Evolutionary conservation across 2,888 invertebrate species (phyloP).

Genomic region (Coremacera marginata): DNA sequence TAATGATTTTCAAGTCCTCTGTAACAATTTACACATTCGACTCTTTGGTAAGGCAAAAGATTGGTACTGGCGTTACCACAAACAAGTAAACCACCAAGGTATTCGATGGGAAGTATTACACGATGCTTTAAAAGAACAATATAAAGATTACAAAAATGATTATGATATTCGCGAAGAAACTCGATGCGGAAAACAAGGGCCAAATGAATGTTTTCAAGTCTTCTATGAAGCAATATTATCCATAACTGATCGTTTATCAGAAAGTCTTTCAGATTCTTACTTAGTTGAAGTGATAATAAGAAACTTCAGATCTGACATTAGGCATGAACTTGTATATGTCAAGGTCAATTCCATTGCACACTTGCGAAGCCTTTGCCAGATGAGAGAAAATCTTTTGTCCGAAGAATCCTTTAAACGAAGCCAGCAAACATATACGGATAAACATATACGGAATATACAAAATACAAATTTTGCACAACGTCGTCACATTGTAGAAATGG

Average conservation of each 20-base stretch:
- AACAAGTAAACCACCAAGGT: not conserved
- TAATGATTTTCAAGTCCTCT: not conserved
- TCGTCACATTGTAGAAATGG: too few species aligned
- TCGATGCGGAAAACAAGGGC: not conserved
- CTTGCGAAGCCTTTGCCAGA: not conserved
- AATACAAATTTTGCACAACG: too few species aligned
- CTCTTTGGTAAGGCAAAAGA: not conserved
- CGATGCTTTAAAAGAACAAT: not conserved
- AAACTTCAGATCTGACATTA: constrained; percentile 7
- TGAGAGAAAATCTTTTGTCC: not conserved
- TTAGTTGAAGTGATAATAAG: not conserved
- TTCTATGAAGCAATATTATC: not conserved
- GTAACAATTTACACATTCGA: not conserved
- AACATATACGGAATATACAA: too few species aligned
- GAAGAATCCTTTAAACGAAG: not conserved
- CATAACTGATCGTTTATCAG: not conserved
- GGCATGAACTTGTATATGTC: constrained; percentile 20
- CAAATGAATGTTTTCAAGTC: not conserved
- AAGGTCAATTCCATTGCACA: not conserved
- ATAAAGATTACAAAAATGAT: not conserved
- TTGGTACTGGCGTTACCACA: not conserved
- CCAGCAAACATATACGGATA: too few species aligned
- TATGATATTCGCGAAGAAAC: not conserved
- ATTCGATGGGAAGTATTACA: not conserved
- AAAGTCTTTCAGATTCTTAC: not conserved